Percentiles rank a stretch among this genome's conserved stretches.
These are phyloP conservation scores for Dynastes hyllus DNA, from an alignment of 2,888 invertebrate species.

Conservation along the genomic window DNA sequence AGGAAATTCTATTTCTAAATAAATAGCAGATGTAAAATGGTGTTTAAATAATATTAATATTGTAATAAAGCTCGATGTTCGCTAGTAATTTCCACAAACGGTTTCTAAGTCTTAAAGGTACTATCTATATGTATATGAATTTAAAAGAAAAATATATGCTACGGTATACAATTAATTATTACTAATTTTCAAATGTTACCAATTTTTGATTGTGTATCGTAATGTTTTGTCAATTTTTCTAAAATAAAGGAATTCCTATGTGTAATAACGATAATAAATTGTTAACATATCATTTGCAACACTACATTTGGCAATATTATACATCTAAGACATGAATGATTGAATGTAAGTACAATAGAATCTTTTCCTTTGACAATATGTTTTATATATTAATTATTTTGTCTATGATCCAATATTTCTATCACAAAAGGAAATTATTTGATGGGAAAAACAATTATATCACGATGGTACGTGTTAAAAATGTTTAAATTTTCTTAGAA, in stretches of 20 bases:
- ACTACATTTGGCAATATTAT: conserved; percentile 45
- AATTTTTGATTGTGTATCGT: too few relatives aligned
- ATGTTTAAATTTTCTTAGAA: conserved; percentile 30
- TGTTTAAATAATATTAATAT: conserved; percentile 19
- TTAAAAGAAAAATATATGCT: neutral
- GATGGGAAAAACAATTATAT: neutral
- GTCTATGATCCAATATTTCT: neutral
- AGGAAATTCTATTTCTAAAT: conserved; percentile 1
- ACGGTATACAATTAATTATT: neutral
- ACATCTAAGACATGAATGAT: neutral
- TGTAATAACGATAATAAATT: conserved; percentile 38
- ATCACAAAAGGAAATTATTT: neutral
- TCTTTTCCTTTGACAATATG: neutral
- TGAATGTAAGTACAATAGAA: neutral
- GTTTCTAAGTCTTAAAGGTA: conserved; percentile 28
- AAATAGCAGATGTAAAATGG: conserved; percentile 27
- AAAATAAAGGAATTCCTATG: neutral
- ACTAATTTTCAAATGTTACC: too few relatives aligned
- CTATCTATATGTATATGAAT: neutral
- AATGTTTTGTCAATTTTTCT: neutral
- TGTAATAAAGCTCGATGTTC: conserved; percentile 36
- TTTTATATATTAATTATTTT: neutral
- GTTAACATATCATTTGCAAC: conserved; percentile 49
- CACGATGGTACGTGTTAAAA: conserved; percentile 17
- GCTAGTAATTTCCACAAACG: conserved; percentile 12